A percentile compares a stretch with the other conserved stretches of the same genome.
These are phyloP conservation scores for Nebria ingens DNA, from an alignment of 1,140 invertebrate genomes.

Conservation along the genomic window DNA sequence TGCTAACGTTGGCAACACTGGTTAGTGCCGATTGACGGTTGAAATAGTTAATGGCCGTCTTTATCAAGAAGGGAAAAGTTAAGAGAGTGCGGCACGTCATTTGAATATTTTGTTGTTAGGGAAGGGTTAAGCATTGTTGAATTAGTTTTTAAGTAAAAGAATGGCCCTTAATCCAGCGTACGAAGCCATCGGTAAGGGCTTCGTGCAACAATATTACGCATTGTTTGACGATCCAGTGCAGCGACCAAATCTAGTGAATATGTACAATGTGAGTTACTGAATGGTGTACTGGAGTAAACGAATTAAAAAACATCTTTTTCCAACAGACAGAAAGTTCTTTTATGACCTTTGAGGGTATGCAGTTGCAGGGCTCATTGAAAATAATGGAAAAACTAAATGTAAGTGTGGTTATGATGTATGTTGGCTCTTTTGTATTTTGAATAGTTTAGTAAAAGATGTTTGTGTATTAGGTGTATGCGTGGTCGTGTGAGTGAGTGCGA, in stretches of 20 bases:
- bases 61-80: no score
- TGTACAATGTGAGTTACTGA: constrained; percentile 78
- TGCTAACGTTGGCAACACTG: no score
- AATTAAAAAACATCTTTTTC: constrained; percentile 1
- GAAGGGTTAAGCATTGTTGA: background rate
- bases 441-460: background rate
- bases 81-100: no score
- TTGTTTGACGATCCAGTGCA: constrained; percentile 80
- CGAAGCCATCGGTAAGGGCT: constrained; percentile 83
- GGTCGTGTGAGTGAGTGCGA: background rate
- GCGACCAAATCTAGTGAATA: constrained; percentile 68
- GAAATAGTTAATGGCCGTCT: no score
- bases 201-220: constrained; percentile 86
- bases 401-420: constrained; percentile 42
- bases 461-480: background rate
- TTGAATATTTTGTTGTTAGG: no score
- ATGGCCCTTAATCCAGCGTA: constrained; percentile 84
- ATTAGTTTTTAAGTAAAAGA: constrained; percentile 22
- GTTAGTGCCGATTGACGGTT: no score
- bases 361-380: constrained; percentile 81
- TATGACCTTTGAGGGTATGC: constrained; percentile 91
- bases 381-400: constrained; percentile 92
- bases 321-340: constrained; percentile 60
- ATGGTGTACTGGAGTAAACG: constrained; percentile 15
- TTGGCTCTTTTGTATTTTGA: background rate